phyloP scores from a whole-genome alignment of 1,140 invertebrate genomes.

The Delia radicum region DNA sequence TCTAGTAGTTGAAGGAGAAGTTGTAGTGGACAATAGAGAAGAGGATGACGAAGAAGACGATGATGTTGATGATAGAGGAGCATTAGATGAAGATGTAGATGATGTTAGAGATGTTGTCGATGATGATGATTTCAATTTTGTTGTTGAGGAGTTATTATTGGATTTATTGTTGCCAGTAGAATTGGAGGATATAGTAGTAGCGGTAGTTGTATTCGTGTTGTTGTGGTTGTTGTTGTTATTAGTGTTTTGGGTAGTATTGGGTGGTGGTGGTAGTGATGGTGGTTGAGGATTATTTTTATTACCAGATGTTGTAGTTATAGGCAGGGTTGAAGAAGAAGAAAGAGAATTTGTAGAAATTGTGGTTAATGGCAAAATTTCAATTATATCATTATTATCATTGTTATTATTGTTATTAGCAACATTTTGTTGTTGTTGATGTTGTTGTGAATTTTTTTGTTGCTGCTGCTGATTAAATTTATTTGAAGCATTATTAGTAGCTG shows the following conservation, averaged over 20 bases:
- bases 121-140: background rate
- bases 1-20: slow-evolving; percentile 33
- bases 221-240: slow-evolving; percentile 28
- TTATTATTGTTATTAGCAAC: slow-evolving; percentile 31
- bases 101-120: slow-evolving; percentile 1
- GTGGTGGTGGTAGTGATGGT: background rate
- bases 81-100: slow-evolving; percentile 6
- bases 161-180: background rate
- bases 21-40: background rate
- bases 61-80: background rate
- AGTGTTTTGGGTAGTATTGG: slow-evolving; percentile 21
- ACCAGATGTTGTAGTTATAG: slow-evolving; percentile 27
- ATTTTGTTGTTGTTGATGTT: slow-evolving; percentile 33
- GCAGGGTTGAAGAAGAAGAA: slow-evolving; percentile 20
- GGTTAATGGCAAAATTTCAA: slow-evolving; percentile 46
- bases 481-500: slow-evolving; percentile 29
- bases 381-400: slow-evolving; percentile 37
- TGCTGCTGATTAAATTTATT: slow-evolving; percentile 28
- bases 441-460: slow-evolving; percentile 30
- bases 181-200: background rate
- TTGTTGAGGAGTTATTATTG: background rate
- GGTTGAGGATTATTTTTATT: slow-evolving; percentile 21
- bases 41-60: background rate
- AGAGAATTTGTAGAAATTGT: slow-evolving; percentile 25
- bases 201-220: background rate